Evolutionary conservation across 1,140 invertebrate species (phyloP).

Genomic region (Drosophila neocordata): DNA sequence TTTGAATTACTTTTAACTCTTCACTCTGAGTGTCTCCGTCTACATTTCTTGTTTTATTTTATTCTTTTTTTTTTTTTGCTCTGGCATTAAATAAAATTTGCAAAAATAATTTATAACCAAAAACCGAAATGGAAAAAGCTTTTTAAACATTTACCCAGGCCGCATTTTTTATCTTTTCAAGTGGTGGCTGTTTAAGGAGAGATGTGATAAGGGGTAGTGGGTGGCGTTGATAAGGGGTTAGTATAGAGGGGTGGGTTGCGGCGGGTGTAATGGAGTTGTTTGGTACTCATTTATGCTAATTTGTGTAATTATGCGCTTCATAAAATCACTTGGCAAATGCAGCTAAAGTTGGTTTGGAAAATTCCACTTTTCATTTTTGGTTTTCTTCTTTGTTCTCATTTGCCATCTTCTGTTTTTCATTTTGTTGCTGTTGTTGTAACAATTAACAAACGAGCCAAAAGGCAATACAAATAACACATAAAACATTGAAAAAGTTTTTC

Average conservation of each 20-base stretch:
- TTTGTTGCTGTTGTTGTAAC: slow-evolving; percentile 61
- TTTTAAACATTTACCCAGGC: slow-evolving; percentile 55
- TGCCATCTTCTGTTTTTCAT: slow-evolving; percentile 15
- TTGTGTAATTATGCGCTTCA: slow-evolving; percentile 81
- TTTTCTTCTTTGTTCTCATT: slow-evolving; percentile 28
- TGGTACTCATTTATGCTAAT: slow-evolving; percentile 78
- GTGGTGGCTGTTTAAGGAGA: slow-evolving; percentile 6
- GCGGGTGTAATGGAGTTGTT: slow-evolving; percentile 41
- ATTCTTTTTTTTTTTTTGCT: slow-evolving; percentile 48
- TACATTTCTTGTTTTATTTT: slow-evolving; percentile 41
- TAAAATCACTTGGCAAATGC: slow-evolving; percentile 74
- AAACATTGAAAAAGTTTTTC: slow-evolving; percentile 76
- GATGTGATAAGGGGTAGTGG: neutral
- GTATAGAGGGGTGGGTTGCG: slow-evolving; percentile 13
- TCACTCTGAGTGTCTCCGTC: neutral
- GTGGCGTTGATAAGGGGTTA: neutral
- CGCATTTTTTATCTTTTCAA: slow-evolving; percentile 26
- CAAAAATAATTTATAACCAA: slow-evolving; percentile 72
- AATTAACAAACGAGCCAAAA: slow-evolving; percentile 75
- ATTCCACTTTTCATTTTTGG: slow-evolving; percentile 32
- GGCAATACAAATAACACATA: slow-evolving; percentile 78
- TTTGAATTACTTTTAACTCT: slow-evolving; percentile 51
- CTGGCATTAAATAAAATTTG: slow-evolving; percentile 76
- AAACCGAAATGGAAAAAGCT: slow-evolving; percentile 48
- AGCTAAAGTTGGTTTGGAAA: slow-evolving; percentile 64